Conservation (phyloP, 2,113 vertebrate genomes). For the Sphyrna mokarran region DNA sequence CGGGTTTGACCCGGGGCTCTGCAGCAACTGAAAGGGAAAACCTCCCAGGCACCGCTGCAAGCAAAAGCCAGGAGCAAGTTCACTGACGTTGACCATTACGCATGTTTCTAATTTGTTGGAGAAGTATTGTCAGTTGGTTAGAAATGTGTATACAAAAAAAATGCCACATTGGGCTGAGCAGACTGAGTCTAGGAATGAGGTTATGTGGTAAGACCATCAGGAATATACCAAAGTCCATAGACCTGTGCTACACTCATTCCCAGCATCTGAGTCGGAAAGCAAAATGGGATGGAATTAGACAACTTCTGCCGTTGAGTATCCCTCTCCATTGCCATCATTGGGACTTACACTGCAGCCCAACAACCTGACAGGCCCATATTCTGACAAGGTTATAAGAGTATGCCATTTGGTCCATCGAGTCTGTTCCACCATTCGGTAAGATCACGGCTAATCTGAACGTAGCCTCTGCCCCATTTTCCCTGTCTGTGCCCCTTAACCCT, state of each 20-base stretch:
- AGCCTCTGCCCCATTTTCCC: too few relatives aligned
- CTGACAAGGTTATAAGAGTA: background rate
- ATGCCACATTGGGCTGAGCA: background rate
- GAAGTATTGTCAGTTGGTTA: background rate
- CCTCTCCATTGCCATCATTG: background rate
- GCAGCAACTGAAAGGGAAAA: background rate
- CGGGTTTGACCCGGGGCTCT: background rate
- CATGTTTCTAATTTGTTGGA: background rate
- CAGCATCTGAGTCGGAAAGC: background rate
- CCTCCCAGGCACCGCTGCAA: background rate
- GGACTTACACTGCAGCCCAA: background rate
- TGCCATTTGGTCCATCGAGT: too few relatives aligned
- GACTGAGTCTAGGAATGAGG: background rate
- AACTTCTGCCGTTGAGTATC: background rate
- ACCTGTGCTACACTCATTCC: background rate
- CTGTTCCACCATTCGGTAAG: too few relatives aligned
- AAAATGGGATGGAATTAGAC: background rate
- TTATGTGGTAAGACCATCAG: background rate
- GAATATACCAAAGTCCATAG: background rate
- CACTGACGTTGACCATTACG: background rate
- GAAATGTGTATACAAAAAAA: background rate
- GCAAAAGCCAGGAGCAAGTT: background rate
- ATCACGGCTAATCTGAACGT: too few relatives aligned
- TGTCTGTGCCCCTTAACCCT: too few relatives aligned
- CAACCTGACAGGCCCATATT: too few relatives aligned